Evolutionary conservation across 2,888 invertebrate species (phyloP).

Genomic region (Stomorhina lunata): DNA sequence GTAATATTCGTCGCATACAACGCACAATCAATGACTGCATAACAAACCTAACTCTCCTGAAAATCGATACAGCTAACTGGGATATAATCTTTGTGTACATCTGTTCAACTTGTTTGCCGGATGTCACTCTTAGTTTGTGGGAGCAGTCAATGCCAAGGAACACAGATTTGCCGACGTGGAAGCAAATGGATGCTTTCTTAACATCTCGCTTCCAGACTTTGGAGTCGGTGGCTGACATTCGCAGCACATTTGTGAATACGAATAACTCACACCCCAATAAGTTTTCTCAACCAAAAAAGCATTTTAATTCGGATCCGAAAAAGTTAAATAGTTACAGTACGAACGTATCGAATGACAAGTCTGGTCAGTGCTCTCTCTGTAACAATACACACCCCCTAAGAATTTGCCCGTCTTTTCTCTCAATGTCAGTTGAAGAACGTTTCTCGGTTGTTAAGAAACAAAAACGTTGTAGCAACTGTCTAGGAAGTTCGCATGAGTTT

Average conservation of each 20-base stretch:
- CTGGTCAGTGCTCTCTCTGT: background rate
- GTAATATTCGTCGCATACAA: background rate
- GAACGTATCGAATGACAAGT: background rate
- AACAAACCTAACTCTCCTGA: background rate
- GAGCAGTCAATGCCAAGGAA: background rate
- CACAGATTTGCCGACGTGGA: conserved; percentile 9
- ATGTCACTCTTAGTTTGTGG: background rate
- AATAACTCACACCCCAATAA: background rate
- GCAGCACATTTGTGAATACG: background rate
- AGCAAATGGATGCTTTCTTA: conserved; percentile 5
- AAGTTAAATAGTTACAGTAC: background rate
- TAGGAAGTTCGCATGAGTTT: background rate
- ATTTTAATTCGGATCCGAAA: background rate
- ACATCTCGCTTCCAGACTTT: background rate
- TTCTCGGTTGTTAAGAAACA: background rate
- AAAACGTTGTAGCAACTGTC: background rate
- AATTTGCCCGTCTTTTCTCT: conserved; percentile 12
- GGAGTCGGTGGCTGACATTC: too few species aligned
- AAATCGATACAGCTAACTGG: background rate
- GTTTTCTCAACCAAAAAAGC: background rate
- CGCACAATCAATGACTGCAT: conserved; percentile 4
- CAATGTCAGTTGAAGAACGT: background rate
- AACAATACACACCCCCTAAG: background rate
- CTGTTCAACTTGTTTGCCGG: conserved; percentile 8
- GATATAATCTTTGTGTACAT: conserved; percentile 14